Percentiles rank a stretch among this genome's conserved stretches.
Conservation (phyloP, 2,797 vertebrate genomes). For the Odontamblyopus lacepedii region DNA sequence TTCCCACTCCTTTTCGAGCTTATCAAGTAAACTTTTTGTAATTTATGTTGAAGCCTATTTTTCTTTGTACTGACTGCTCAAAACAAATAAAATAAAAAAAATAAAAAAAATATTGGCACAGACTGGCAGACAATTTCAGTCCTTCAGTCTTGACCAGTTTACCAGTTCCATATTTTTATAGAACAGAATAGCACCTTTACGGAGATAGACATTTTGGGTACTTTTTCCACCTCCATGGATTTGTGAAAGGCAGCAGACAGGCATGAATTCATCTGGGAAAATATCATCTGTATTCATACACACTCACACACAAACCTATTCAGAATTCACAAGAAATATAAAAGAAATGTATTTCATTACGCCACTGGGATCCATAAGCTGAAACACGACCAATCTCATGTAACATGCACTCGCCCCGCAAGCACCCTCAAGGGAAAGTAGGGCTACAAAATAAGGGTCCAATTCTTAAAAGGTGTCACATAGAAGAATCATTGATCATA, state of each 20-base stretch:
- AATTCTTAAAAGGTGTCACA: constrained; percentile 56
- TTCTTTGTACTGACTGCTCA: too few species aligned
- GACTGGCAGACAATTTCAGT: too few species aligned
- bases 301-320: constrained; percentile 22
- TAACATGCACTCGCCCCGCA: constrained; percentile 45
- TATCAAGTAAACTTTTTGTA: too few species aligned
- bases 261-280: constrained; percentile 6
- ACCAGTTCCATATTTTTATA: not conserved
- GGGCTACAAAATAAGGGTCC: constrained; percentile 44
- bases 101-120: too few species aligned
- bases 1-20: too few species aligned
- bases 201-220: not conserved
- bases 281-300: constrained; percentile 18
- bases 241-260: constrained; percentile 5
- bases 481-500: constrained; percentile 63
- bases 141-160: not conserved
- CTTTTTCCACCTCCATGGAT: not conserved
- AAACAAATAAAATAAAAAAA: too few species aligned
- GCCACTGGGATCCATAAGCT: constrained; percentile 58
- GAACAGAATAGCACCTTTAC: not conserved
- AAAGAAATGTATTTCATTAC: constrained; percentile 52
- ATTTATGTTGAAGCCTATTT: too few species aligned
- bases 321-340: constrained; percentile 39
- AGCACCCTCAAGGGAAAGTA: constrained; percentile 37
- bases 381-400: constrained; percentile 53